These are phyloP conservation scores for Ginglymostoma cirratum DNA, from an alignment of 2,113 vertebrate species.

Conservation along the genomic window DNA sequence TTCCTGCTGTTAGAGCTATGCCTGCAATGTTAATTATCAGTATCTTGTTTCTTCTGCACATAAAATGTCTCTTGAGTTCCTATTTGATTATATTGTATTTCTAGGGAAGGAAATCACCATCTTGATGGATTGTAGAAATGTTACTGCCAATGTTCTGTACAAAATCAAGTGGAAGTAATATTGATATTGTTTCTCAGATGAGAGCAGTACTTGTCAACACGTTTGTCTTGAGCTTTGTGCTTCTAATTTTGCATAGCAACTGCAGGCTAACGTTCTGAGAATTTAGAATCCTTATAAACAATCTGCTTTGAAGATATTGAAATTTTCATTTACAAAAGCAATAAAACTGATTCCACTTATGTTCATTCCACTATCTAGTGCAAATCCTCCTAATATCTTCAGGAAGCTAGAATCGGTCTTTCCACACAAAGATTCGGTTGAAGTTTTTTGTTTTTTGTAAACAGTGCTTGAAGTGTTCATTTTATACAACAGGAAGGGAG, in stretches of 20 bases:
- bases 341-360: not conserved
- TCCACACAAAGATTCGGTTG: too few relatives aligned
- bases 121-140: not conserved
- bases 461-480: not conserved
- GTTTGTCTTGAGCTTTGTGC: not conserved
- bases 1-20: slow-evolving; percentile 20
- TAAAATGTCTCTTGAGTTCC: slow-evolving; percentile 20
- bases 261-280: not conserved
- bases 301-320: not conserved
- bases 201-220: slow-evolving; percentile 15
- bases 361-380: not conserved
- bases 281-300: not conserved
- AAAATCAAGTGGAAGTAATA: not conserved
- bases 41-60: not conserved
- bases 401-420: too few relatives aligned
- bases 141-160: not conserved
- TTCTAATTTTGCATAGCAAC: not conserved
- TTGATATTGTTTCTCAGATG: not conserved
- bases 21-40: slow-evolving; percentile 18
- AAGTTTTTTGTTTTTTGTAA: not conserved
- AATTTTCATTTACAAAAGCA: slow-evolving; percentile 1
- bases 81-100: not conserved
- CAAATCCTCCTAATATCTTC: not conserved
- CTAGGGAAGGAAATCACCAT: slow-evolving; percentile 5
- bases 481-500: not conserved